Conservation (phyloP, 2,113 vertebrate genomes). For the Chiloscyllium plagiosum region DNA sequence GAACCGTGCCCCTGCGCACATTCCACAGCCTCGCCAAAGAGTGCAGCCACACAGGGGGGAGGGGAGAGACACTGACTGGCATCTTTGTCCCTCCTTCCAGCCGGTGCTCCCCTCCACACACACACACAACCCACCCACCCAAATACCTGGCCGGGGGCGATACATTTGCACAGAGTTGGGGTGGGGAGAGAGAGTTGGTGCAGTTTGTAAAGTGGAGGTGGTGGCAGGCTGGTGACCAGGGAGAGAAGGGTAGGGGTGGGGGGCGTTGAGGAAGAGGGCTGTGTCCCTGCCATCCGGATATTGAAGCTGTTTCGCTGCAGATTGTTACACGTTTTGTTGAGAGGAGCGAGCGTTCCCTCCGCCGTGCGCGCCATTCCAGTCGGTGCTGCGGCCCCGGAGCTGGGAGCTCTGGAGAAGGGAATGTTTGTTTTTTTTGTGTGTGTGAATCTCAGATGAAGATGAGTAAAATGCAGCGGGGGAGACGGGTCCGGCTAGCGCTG, state of each 20-base stretch:
- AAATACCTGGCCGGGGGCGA: background rate
- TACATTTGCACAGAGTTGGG: background rate
- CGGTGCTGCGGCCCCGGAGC: background rate
- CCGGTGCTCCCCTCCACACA: constrained; percentile 37
- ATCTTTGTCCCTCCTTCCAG: background rate
- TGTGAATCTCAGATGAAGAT: background rate
- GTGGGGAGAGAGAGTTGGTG: background rate
- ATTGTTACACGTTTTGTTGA: background rate
- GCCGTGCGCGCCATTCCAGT: constrained; percentile 21
- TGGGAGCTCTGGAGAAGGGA: background rate
- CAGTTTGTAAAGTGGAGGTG: background rate
- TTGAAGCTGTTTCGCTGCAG: background rate
- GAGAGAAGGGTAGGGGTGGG: background rate
- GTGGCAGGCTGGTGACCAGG: no score
- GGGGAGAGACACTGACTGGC: background rate
- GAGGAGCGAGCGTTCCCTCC: background rate
- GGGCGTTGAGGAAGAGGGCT: background rate
- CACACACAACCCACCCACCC: constrained; percentile 33
- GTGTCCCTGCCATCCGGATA: background rate
- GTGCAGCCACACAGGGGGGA: constrained; percentile 45
- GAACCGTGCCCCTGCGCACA: constrained; percentile 63
- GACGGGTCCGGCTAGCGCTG: background rate
- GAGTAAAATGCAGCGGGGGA: background rate
- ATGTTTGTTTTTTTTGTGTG: background rate
- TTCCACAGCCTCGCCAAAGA: constrained; percentile 62